Percentiles rank a stretch among this genome's conserved stretches.
Evolutionary conservation across 2,888 invertebrate species (phyloP).

Genomic region (Athetis lepigone): DNA sequence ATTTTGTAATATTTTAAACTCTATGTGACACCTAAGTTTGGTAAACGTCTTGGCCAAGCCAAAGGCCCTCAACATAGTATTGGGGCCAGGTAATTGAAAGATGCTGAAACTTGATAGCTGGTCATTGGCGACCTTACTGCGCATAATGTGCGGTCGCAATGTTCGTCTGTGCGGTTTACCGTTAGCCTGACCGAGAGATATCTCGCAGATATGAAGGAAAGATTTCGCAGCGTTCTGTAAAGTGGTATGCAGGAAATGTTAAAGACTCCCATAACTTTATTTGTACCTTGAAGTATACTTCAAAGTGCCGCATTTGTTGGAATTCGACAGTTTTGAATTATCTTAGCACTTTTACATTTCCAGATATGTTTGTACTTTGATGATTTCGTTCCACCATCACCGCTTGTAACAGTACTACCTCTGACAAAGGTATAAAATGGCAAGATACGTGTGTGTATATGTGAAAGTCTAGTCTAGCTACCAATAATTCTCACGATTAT

Average conservation of each 20-base stretch:
- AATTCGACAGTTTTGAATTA: background rate
- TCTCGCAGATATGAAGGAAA: slow-evolving; percentile 52
- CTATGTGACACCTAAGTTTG: slow-evolving; percentile 27
- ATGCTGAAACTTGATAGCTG: slow-evolving; percentile 56
- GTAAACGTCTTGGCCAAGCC: slow-evolving; percentile 23
- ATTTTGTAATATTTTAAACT: slow-evolving; percentile 24
- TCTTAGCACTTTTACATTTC: background rate
- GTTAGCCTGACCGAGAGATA: slow-evolving; percentile 54
- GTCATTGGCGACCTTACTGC: slow-evolving; percentile 37
- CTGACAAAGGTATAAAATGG: background rate
- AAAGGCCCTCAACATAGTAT: slow-evolving; percentile 53
- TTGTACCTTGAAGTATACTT: slow-evolving; percentile 1
- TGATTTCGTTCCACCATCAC: too few relatives aligned
- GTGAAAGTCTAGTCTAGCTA: background rate
- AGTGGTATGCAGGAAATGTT: slow-evolving; percentile 29
- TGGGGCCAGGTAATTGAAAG: slow-evolving; percentile 52
- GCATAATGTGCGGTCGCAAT: slow-evolving; percentile 52
- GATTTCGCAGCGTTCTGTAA: slow-evolving; percentile 39
- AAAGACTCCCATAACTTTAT: slow-evolving; percentile 6
- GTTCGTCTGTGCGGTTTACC: slow-evolving; percentile 45
- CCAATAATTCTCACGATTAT: background rate
- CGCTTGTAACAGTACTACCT: background rate
- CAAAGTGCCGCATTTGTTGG: slow-evolving; percentile 6
- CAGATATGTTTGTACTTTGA: background rate
- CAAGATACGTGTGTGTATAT: background rate